Evolutionary conservation across 2,113 vertebrate genomes (phyloP).

Genomic region (Andinoacara biseriatus): DNA sequence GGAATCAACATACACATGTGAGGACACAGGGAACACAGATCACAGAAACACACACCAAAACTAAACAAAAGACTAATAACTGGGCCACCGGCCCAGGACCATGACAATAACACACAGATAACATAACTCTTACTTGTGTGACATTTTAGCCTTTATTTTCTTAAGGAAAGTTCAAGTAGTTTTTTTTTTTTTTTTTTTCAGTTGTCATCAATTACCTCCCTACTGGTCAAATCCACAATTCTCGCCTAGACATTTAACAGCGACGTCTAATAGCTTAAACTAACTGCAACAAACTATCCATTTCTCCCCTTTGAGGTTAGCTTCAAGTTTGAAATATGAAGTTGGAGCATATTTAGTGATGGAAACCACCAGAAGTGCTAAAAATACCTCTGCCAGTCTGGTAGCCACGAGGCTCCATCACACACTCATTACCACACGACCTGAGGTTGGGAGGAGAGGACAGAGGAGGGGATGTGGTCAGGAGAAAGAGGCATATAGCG

Average conservation of each 20-base stretch:
- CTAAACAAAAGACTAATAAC: too few relatives aligned
- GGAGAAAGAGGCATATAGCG: conserved; percentile 22
- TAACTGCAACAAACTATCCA: conserved; percentile 61
- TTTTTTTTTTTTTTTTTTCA: conserved; percentile 1
- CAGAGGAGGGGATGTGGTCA: conserved; percentile 79
- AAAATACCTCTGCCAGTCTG: conserved; percentile 80
- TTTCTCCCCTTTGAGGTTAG: conserved; percentile 72
- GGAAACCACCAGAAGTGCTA: conserved; percentile 81
- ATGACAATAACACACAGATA: conserved; percentile 36
- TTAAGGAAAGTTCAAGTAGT: conserved; percentile 3
- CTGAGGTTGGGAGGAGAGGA: conserved; percentile 76
- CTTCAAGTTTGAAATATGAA: conserved; percentile 75
- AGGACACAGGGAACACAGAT: too few relatives aligned
- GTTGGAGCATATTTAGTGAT: conserved; percentile 75
- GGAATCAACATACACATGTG: too few relatives aligned
- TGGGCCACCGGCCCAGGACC: too few relatives aligned
- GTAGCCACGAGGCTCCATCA: conserved; percentile 77
- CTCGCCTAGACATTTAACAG: conserved; percentile 43
- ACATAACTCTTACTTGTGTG: conserved; percentile 23
- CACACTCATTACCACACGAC: conserved; percentile 81
- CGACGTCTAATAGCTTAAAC: conserved; percentile 66
- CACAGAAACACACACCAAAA: too few relatives aligned
- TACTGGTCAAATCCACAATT: conserved; percentile 45
- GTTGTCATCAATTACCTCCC: conserved; percentile 50
- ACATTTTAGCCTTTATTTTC: conserved; percentile 1